Conservation (phyloP, 2,888 invertebrate genomes). For the Macrosoma leucophasiata region DNA sequence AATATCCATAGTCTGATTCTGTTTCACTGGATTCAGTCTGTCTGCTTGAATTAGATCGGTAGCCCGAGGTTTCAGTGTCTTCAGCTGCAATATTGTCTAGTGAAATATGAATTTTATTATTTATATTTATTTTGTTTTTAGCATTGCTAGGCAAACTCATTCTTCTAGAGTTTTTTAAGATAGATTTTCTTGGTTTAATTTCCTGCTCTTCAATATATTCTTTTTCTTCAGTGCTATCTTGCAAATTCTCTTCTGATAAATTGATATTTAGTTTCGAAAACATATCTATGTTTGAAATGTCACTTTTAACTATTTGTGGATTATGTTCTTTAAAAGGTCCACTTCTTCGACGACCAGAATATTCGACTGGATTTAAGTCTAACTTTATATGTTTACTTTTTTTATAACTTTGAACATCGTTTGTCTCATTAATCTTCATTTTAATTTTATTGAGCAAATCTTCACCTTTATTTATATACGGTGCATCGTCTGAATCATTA, state of each 20-base stretch:
- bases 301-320: conserved; percentile 26
- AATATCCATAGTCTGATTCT: conserved; percentile 79
- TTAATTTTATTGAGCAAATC: conserved; percentile 43
- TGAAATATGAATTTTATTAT: conserved; percentile 26
- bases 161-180: conserved; percentile 47
- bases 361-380: conserved; percentile 18
- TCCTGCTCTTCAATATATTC: conserved; percentile 32
- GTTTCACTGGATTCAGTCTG: conserved; percentile 64
- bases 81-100: conserved; percentile 42
- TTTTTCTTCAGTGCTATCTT: conserved; percentile 26
- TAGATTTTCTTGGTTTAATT: conserved; percentile 50
- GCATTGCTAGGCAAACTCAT: conserved; percentile 40
- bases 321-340: conserved; percentile 34
- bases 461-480: conserved; percentile 40
- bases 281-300: no score
- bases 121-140: conserved; percentile 26
- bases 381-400: no score
- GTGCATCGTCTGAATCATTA: conserved; percentile 50
- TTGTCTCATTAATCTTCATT: conserved; percentile 31
- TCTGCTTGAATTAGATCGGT: conserved; percentile 65
- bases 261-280: no score
- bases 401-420: no score
- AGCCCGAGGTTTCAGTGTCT: conserved; percentile 73
- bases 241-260: conserved; percentile 21
- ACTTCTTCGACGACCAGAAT: conserved; percentile 41